A percentile compares a stretch with the other conserved stretches of the same genome.
Evolutionary conservation across 2,797 vertebrate species (phyloP).

Genomic region (Argya squamiceps): DNA sequence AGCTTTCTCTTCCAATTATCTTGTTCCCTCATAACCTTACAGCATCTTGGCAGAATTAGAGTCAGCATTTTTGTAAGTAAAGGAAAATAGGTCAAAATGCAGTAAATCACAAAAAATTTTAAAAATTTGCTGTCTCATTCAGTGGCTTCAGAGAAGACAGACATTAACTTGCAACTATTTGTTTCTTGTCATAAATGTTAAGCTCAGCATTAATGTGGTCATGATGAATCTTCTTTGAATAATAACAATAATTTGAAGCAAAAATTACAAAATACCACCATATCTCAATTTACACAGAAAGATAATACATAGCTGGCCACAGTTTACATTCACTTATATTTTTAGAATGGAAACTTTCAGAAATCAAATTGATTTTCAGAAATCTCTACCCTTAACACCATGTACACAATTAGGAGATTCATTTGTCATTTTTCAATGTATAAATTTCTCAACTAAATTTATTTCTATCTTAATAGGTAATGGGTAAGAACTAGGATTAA

Average conservation of each 20-base stretch:
- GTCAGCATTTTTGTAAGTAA: background rate
- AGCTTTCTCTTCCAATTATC: background rate
- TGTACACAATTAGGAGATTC: background rate
- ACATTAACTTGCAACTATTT: background rate
- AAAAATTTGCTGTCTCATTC: background rate
- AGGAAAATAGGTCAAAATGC: background rate
- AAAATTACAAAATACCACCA: background rate
- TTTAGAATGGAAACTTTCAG: background rate
- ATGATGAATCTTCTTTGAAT: background rate
- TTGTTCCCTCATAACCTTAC: background rate
- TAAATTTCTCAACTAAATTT: slow-evolving; percentile 13
- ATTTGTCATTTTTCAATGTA: background rate
- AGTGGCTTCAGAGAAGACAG: background rate
- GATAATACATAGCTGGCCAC: background rate
- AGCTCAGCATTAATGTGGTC: background rate
- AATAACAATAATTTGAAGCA: background rate
- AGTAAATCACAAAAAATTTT: background rate
- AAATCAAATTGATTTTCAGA: background rate
- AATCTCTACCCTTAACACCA: background rate
- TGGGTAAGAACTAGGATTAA: background rate
- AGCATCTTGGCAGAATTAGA: background rate
- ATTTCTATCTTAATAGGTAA: background rate
- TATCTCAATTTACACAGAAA: background rate
- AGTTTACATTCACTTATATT: background rate
- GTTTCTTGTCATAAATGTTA: slow-evolving; percentile 2